These are phyloP conservation scores for Drosophila rhopaloa DNA, from an alignment of 1,140 invertebrate genomes.

Conservation along the genomic window DNA sequence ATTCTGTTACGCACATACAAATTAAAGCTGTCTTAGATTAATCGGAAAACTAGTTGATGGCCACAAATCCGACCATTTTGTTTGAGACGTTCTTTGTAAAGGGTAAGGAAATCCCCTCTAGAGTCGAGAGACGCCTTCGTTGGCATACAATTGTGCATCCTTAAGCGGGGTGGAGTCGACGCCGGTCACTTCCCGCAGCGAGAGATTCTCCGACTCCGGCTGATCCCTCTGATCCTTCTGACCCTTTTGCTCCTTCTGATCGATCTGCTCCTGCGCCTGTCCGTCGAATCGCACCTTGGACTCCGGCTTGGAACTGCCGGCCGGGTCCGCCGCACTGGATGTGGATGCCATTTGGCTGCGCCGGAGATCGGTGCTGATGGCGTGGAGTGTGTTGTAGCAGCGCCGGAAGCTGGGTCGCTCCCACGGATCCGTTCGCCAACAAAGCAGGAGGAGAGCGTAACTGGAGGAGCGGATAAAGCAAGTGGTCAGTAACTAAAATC, in stretches of 20 bases:
- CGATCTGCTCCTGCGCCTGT: neutral
- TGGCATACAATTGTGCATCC: conserved; percentile 59
- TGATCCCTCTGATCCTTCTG: too few species aligned
- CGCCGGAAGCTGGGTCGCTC: conserved; percentile 91
- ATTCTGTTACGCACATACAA: neutral
- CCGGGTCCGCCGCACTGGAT: neutral
- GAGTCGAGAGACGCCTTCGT: conserved; percentile 73
- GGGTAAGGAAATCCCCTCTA: conserved; percentile 3
- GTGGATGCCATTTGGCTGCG: conserved; percentile 39
- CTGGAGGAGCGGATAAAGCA: conserved; percentile 84
- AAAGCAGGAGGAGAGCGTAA: conserved; percentile 90
- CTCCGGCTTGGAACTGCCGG: conserved; percentile 21
- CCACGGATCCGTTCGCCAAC: conserved; percentile 91
- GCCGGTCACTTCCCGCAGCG: conserved; percentile 18
- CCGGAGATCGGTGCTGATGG: conserved; percentile 60
- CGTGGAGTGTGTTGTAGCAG: conserved; percentile 88
- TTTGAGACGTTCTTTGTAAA: neutral
- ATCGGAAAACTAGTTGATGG: conserved; percentile 12
- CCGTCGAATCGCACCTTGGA: conserved; percentile 54
- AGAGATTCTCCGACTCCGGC: conserved; percentile 7
- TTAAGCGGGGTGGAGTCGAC: neutral
- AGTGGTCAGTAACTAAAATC: too few species aligned
- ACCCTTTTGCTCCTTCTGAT: neutral
- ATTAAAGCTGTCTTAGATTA: conserved; percentile 34
- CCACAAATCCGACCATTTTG: neutral